Evolutionary conservation across 2,113 vertebrate species (phyloP).

Genomic region (Riparia riparia): DNA sequence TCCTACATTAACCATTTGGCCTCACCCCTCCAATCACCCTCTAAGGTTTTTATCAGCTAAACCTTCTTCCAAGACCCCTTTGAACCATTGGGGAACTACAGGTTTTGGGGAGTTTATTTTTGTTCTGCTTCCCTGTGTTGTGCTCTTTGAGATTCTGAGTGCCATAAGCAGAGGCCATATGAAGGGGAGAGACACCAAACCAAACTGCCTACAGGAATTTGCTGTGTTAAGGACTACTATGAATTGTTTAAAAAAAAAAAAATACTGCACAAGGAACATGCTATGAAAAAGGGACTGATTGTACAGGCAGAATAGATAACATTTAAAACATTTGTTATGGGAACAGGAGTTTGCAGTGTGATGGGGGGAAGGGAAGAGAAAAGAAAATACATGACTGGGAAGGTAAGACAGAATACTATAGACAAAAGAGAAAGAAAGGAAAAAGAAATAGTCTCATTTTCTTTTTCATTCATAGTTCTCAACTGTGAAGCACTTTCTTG

Average conservation of each 20-base stretch:
- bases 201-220: slow-evolving; percentile 7
- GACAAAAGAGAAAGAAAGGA: background rate
- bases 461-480: background rate
- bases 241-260: background rate
- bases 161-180: background rate
- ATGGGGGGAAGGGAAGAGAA: background rate
- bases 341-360: background rate
- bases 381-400: background rate
- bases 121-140: background rate
- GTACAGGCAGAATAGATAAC: background rate
- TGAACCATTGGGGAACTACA: background rate
- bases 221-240: background rate
- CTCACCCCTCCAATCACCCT: background rate
- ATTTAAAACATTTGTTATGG: slow-evolving; percentile 4
- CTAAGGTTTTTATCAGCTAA: slow-evolving; percentile 48
- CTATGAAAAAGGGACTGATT: background rate
- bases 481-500: background rate
- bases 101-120: slow-evolving; percentile 45
- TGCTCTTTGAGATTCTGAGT: background rate
- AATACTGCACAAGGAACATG: background rate
- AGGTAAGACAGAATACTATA: background rate
- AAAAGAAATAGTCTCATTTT: background rate
- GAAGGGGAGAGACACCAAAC: background rate
- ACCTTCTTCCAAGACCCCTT: slow-evolving; percentile 30
- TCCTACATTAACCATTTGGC: slow-evolving; percentile 70